Evolutionary conservation across 2,888 invertebrate genomes (phyloP).

Genomic region (Drosophila koepferae): DNA sequence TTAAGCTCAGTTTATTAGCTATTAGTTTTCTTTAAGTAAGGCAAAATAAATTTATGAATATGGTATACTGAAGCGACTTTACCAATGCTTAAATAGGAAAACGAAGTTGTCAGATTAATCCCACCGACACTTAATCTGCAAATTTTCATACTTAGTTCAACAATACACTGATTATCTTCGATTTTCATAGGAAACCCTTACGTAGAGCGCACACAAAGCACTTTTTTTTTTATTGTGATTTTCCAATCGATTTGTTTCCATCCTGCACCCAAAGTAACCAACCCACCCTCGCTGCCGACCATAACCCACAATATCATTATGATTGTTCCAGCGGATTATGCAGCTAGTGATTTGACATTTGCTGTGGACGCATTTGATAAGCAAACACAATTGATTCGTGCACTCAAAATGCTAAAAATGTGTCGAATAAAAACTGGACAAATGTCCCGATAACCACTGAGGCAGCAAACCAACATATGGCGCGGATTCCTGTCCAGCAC

Average conservation of each 20-base stretch:
- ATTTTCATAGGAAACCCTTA: slow-evolving; percentile 3
- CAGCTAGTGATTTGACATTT: slow-evolving; percentile 40
- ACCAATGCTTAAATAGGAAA: neutral
- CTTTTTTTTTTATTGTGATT: slow-evolving; percentile 57
- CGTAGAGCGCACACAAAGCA: slow-evolving; percentile 49
- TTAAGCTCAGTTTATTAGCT: too few relatives aligned
- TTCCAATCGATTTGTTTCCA: slow-evolving; percentile 66
- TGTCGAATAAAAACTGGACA: slow-evolving; percentile 44
- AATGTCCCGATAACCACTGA: slow-evolving; percentile 19
- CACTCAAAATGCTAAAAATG: slow-evolving; percentile 71
- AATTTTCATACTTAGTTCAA: slow-evolving; percentile 5
- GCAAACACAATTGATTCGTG: slow-evolving; percentile 53
- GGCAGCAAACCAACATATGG: slow-evolving; percentile 58
- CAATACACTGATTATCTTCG: neutral
- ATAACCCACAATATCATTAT: slow-evolving; percentile 63
- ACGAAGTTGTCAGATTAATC: neutral
- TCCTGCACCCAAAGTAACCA: slow-evolving; percentile 24
- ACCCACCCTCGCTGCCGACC: slow-evolving; percentile 32
- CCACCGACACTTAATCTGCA: neutral
- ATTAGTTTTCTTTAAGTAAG: neutral
- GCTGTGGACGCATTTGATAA: slow-evolving; percentile 33
- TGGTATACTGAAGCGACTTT: neutral
- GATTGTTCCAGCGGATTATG: slow-evolving; percentile 27
- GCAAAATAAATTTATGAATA: neutral
- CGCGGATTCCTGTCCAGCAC: slow-evolving; percentile 19